Percentiles rank a stretch among this genome's conserved stretches.
Conservation (phyloP, 2,113 vertebrate genomes). For the Tachysurus vachellii region DNA sequence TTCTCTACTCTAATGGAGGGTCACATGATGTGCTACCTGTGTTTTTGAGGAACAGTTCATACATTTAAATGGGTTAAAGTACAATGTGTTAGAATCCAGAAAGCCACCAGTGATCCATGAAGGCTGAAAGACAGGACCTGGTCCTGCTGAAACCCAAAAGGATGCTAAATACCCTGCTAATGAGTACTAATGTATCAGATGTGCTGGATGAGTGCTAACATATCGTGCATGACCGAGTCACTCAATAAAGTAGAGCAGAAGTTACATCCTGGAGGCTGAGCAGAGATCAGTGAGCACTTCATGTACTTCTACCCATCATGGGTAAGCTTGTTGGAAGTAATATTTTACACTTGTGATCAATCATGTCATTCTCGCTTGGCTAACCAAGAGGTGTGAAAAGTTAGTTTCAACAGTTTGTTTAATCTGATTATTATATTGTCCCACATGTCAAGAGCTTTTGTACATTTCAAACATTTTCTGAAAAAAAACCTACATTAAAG, state of each 20-base stretch:
- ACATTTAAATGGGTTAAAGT: neutral
- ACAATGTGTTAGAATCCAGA: neutral
- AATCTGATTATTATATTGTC: neutral
- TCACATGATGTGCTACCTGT: neutral
- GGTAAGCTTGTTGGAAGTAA: neutral
- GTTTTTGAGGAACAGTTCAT: neutral
- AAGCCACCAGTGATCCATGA: neutral
- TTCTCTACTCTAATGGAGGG: neutral
- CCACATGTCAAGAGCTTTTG: neutral
- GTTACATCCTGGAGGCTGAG: neutral
- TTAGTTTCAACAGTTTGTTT: neutral
- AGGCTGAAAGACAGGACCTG: neutral
- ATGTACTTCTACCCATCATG: neutral
- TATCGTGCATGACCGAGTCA: neutral
- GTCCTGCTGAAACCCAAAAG: neutral
- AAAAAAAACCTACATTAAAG: too few species aligned
- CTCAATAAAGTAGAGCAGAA: neutral
- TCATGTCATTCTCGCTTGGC: neutral
- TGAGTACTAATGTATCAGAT: constrained; percentile 28
- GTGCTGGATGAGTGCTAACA: constrained; percentile 22
- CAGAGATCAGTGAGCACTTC: neutral
- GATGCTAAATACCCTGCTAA: constrained; percentile 14
- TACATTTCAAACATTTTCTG: too few species aligned
- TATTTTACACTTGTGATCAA: neutral
- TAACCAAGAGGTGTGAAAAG: neutral